Base-by-base conservation (phyloP, 2,888 invertebrate species). In the Fragum fragum region DNA sequence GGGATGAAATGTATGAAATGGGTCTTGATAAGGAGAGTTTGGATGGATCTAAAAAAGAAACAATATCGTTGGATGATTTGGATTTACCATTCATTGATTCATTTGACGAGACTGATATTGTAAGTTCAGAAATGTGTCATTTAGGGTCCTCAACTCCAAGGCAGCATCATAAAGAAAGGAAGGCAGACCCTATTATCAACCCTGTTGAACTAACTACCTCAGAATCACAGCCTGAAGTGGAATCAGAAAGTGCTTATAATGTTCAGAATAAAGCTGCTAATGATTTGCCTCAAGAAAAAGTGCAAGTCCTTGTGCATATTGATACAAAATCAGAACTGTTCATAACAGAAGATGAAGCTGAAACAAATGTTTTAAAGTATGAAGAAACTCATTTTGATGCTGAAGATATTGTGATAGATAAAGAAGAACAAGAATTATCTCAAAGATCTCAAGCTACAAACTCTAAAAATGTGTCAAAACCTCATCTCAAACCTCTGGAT, bases 71-170 rank as follows among this genome's bases (percentile, higher is more conserved):
- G 55, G 83, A 83, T 53, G 83, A 83, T 72, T 63, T 83, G 18
- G 83, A 83, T 69, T 53, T 83, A 42, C 83, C 83, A 32, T 83
- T 72, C 68, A 83, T 83, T 29, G 83, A 83, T 69, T 79, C 73
- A 26, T 79, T 83, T 77, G 79, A 77, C 39, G 79, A 79, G 71
- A 79, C 71, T 74, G 76, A 79, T 29, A 83, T 83, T 74, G 39
- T 72, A 11, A 76, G 76, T 26, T 76, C 79, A 47, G 73, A 79
- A 29, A 59, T 83, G 53, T 55, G 76, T 53, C 73, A 68, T 52
- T 68, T 83, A n/a, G 75, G 79, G 71, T 76, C 79, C 21, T 53
- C 74, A 21, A 71, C 71, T 28, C 36, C 55, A 7, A n/a, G 55
- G 55, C 55, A 55, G 71, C 53, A 52, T 29, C 66, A 21, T 53